Evolutionary conservation across 2,113 vertebrate genomes (phyloP), one percentile per base, ranked within the genome.

Genomic region (Panurus biarmicus): DNA sequence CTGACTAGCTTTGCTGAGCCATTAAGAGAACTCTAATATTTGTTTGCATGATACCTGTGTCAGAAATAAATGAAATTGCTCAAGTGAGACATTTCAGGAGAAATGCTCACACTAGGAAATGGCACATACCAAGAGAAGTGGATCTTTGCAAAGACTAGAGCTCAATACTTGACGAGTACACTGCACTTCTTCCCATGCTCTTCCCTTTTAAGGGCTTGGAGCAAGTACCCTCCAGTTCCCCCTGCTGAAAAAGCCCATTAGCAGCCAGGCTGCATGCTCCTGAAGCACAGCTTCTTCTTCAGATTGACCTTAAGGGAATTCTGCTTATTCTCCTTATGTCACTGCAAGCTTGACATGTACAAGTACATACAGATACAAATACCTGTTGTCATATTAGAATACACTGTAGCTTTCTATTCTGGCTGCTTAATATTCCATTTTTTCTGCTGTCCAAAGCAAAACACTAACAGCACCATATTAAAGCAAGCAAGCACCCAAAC

Each of bases 61-160:
- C 28, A 79, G 61, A 91, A 91, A 72, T 19, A 79, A 82, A 67
- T 36, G 6, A 40, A 85, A 62, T 6, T 44, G 45, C 47, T 18
- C 18, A 47, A 60, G 28, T 38, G 29, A 71, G 28, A 42, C 10
- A 10, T 54, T 85, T 40, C 1, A 10, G 26, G 12, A 87, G 23
- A 58, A 11, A 47, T 7, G 7, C n/a, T 64, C 66, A 72, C 18
- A 21, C 22, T 53, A 65, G 17, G 13, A 83, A 65, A 11, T 12
- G 54, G 12, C 0, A 0, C 2, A 5, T n/a, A 80, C 21, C 38
- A 78, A 75, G 3, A 45, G 7, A 66, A 71, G 17, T 1, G 8
- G 12, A 38, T 23, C 70, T 66, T 9, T 24, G 33, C 56, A 77
- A 58, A 29, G 33, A 28, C 50, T 33, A 65, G 21, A 67, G 53